phyloP scores from a whole-genome alignment of 2,888 invertebrate genomes.

The Luperina nickerlii region DNA sequence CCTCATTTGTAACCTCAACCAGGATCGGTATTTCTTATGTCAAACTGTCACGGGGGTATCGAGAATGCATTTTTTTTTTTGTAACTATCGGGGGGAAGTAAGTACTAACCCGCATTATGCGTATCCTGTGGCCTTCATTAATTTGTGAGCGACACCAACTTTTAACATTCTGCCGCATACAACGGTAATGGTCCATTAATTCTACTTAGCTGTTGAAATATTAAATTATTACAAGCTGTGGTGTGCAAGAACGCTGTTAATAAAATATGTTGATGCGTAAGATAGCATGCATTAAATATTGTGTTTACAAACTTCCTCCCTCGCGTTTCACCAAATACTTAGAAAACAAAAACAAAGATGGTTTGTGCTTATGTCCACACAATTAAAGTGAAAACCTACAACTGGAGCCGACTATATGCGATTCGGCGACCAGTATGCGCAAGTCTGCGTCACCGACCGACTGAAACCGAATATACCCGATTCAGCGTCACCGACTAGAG shows the following conservation, averaged over 20 bases:
- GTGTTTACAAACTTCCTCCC: conserved; percentile 8
- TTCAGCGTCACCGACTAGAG: not conserved
- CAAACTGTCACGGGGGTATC: no score
- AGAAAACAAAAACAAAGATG: not conserved
- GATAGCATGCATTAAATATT: conserved; percentile 2
- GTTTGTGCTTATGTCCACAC: not conserved
- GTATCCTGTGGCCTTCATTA: conserved; percentile 28
- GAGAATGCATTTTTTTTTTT: no score
- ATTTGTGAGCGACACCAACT: conserved; percentile 37
- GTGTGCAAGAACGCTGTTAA: conserved; percentile 16
- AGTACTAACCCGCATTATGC: not conserved
- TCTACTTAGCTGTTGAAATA: conserved; percentile 47
- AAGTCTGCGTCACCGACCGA: not conserved
- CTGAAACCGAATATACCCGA: not conserved
- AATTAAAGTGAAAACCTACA: not conserved
- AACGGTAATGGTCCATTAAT: conserved; percentile 50
- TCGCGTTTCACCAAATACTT: not conserved
- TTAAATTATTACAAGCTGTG: conserved; percentile 32
- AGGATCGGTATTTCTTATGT: no score
- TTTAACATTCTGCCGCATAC: conserved; percentile 37
- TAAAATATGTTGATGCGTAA: conserved; percentile 24
- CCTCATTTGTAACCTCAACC: no score
- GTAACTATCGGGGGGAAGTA: no score
- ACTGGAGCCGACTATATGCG: not conserved
- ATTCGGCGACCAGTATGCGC: not conserved